Conservation (phyloP, 2,797 vertebrate species). For the Crocodylus rhombifer region DNA sequence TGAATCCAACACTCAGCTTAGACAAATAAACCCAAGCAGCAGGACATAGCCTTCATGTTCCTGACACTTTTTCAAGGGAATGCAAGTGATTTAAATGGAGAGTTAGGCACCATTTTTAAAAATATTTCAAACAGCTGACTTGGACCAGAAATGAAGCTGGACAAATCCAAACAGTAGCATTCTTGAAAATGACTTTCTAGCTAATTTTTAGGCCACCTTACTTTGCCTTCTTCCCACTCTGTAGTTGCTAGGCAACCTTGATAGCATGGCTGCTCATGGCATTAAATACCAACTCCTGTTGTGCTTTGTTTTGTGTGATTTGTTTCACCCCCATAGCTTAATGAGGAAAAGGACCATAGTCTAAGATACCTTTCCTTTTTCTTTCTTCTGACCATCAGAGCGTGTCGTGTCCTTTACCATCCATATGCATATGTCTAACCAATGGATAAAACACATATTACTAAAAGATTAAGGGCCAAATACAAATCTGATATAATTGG, state of each 20-base stretch:
- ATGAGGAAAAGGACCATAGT: background rate
- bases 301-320: background rate
- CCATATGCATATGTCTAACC: background rate
- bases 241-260: background rate
- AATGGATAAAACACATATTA: background rate
- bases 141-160: background rate
- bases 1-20: background rate
- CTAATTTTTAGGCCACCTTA: background rate
- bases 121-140: background rate
- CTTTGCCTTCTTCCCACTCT: background rate
- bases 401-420: no score
- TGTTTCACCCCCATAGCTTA: background rate
- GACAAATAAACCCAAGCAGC: background rate
- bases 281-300: background rate
- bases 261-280: background rate
- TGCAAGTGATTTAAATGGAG: background rate
- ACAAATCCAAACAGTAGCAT: background rate
- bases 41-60: background rate
- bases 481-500: background rate
- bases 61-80: background rate
- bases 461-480: background rate
- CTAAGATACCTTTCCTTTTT: background rate
- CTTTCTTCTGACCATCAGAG: no score
- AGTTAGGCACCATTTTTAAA: background rate
- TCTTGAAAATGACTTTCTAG: background rate